Percentiles rank a stretch among this genome's conserved stretches.
Evolutionary conservation across 2,888 invertebrate genomes (phyloP).

Genomic region (Patella ulyssiponensis): DNA sequence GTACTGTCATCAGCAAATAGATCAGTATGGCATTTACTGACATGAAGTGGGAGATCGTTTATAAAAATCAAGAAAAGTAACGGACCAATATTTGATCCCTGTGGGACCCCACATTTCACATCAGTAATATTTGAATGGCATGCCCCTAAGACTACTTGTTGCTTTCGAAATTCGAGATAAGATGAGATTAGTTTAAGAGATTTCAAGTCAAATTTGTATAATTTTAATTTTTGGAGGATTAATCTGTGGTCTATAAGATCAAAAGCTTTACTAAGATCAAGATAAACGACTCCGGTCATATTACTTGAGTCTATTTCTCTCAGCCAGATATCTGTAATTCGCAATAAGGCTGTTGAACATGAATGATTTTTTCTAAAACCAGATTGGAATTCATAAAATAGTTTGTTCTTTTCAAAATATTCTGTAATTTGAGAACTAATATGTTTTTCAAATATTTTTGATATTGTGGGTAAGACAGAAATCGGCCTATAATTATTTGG

Average conservation of each 20-base stretch:
- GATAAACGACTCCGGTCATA: not conserved
- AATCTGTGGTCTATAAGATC: not conserved
- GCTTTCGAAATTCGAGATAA: not conserved
- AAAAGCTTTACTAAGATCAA: not conserved
- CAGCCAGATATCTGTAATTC: not conserved
- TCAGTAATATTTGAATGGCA: not conserved
- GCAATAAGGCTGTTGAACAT: not conserved
- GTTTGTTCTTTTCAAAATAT: not conserved
- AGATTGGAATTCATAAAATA: not conserved
- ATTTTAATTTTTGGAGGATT: not conserved
- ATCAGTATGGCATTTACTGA: too few species aligned
- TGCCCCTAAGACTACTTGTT: not conserved
- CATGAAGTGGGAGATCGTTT: too few species aligned
- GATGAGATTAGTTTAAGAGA: not conserved
- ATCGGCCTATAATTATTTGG: too few species aligned
- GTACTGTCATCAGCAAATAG: too few species aligned
- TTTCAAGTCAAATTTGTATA: not conserved
- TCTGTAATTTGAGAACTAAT: not conserved
- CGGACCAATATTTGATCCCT: not conserved
- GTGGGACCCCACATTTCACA: not conserved
- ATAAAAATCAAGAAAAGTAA: not conserved
- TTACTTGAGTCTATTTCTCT: not conserved
- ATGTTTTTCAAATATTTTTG: too few species aligned
- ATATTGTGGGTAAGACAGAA: too few species aligned
- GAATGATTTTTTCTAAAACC: not conserved